Evolutionary conservation across 2,888 invertebrate species (phyloP).

Genomic region (Dryadula phaetusa): DNA sequence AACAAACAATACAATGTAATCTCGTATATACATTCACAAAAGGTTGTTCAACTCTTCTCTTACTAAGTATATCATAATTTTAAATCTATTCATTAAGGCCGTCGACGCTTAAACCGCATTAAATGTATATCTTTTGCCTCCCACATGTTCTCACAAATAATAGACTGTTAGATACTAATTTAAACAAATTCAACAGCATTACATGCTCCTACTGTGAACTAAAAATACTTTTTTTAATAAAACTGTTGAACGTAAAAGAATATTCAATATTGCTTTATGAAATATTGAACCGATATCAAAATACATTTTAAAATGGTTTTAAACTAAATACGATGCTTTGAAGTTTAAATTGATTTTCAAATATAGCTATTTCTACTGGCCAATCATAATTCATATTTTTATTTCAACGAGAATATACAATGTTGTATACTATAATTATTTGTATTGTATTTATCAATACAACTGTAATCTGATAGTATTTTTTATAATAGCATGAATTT

Average conservation of each 20-base stretch:
- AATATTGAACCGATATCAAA: not conserved
- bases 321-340: not conserved
- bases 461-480: not conserved
- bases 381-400: not conserved
- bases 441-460: constrained; percentile 3
- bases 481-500: not conserved
- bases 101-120: constrained; percentile 5
- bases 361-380: not conserved
- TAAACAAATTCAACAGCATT: constrained; percentile 3
- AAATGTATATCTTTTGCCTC: constrained; percentile 12
- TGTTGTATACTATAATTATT: constrained; percentile 7
- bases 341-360: not conserved
- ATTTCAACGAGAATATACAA: not conserved
- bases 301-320: not conserved
- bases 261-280: not conserved
- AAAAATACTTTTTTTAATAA: not conserved
- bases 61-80: constrained; percentile 5
- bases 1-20: not conserved
- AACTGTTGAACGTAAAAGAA: not conserved
- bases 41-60: not conserved
- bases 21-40: not conserved
- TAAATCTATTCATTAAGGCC: not conserved
- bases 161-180: not conserved
- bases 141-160: constrained; percentile 12
- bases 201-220: constrained; percentile 9